Base-by-base conservation (phyloP, 2,113 vertebrate genomes). In the Willisornis vidua region DNA sequence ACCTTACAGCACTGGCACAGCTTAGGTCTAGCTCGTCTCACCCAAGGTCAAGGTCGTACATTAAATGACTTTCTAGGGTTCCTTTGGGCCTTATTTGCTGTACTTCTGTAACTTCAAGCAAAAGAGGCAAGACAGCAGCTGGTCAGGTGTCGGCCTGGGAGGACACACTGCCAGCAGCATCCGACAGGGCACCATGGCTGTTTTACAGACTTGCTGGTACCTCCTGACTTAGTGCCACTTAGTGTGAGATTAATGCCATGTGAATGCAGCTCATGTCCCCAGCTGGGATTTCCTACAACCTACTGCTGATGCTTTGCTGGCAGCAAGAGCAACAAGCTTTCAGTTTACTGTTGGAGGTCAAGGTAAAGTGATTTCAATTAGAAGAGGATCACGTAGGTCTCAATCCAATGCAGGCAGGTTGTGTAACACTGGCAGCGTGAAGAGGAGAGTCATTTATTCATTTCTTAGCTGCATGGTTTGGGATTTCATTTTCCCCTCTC, bases 301-400 rank as follows among this genome's bases (percentile, higher is more conserved):
- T 95, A 91, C n/a, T 45, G 86, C 73, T 62, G 91, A 91, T 94
- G 88, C 84, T 96, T 94, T 96, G 96, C 88, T 91, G 96, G 94
- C 90, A n/a, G 90, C 78, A 87, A 95, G 94, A 97, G 95, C 96
- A 93, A 85, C 94, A 96, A 97, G 97, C 97, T 95, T 80, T 96
- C 25, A 93, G 97, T 97, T 97, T 97, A 96, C 39, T 49, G 75
- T 93, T 96, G 95, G 96, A 97, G 98, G 97, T 98, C 97, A 98
- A 97, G 89, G 88, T 95, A 97, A 97, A 97, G 96, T 94, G 97
- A 97, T 98, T 98, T 98, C 97, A 98, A 98, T 98, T 97, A 98
- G 96, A 98, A 86, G 78, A 89, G 96, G 98, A 98, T 98, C 97
- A 96, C 97, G 3, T 73, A 97, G 97, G 97, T 97, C 98, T 98